Base-by-base conservation (phyloP, 2,888 invertebrate genomes). In the Cerastoderma edule region DNA sequence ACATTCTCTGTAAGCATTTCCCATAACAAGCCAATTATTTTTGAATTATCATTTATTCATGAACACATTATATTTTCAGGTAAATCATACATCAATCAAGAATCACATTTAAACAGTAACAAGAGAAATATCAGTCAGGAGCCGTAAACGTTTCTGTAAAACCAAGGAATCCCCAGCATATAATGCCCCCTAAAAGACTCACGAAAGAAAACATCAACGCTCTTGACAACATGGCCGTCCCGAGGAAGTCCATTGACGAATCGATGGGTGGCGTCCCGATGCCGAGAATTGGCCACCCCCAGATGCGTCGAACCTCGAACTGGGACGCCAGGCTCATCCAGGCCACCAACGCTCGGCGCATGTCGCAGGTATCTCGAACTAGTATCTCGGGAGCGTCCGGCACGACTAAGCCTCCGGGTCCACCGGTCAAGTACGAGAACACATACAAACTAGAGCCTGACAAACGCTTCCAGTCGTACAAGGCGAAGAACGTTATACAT, bases 361-460 rank as follows among this genome's bases (percentile, higher is more conserved):
- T 85, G 85, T 89, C 89, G 6, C 83, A 84, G 16, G 84, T 84
- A 33, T 89, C 89, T 6, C 69, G 85, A 28, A 87, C 87, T 39
- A 89, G 88, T 69, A 79, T 89, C 54, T 90, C 90, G 19, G 88
- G 88, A 6, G 71, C 81, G n/a, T 88, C 89, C 16, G 82, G 81
- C n/a, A 83, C 83, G 22, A 76, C 83, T n/a, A 88, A 85, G 66
- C 84, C 77, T 19, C n/a, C 24, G 10, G 78, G 77, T 13, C 72
- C 74, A 22, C 84, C 83, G 22, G 72, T 85, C 13, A 84, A 83
- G 77, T 74, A 85, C 32, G 86, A 88, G 71, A 91, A 91, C 84
- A 89, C 91, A 5, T 91, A 89, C 75, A 84, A 86, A 72, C 57
- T 88, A 66, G 86, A 74, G 3, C 91, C 91, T 6, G 80, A 84